Evolutionary conservation across 2,113 vertebrate species (phyloP), one percentile per base, ranked within the genome.

Genomic region (Megatriorchis doriae): DNA sequence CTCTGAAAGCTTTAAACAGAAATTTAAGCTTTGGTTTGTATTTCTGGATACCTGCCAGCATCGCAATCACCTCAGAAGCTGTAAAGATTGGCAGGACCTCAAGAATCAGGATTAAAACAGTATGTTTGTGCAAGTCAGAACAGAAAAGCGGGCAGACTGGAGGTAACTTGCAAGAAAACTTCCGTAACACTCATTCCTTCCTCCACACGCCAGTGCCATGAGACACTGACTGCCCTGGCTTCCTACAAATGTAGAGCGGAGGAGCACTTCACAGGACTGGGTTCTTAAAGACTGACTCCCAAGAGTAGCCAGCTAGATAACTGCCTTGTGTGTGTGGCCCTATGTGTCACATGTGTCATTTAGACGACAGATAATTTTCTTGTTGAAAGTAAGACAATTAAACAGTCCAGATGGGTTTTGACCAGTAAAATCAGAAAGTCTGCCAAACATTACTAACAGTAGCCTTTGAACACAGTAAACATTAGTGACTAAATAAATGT

Each of bases 401-500:
- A 93, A 70, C 42, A 78, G 81, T 55, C 43, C 85, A 87, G 58
- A 90, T 94, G 91, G 32, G 53, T 81, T 96, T 93, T 70, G 62
- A 96, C 56, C 68, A 82, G 75, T 25, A 91, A 84, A 87, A 89
- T 91, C 27, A 85, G 78, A 82, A 94, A 68, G 48, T 53, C 70
- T 95, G 93, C 78, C 91, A 96, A 94, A 70, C 29, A 72, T 85
- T 85, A 85, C 62, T 82, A 77, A 89, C 43, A 71, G 80, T 68
- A 96, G 91, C 42, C 68, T 96, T 93, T 97, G 86, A 93, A 84
- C 75, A 92, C 0, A 3, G 91, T 77, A 94, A 93, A 87, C 74
- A 93, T 70, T 40, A 94, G 66, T 80, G 67, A 82, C 86, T 95
- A 94, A 87, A 92, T 82, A 92, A 91, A 95, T 66, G 77, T 17